Conservation (phyloP, 2,888 invertebrate species). For the Synanthedon andrenaeformis region DNA sequence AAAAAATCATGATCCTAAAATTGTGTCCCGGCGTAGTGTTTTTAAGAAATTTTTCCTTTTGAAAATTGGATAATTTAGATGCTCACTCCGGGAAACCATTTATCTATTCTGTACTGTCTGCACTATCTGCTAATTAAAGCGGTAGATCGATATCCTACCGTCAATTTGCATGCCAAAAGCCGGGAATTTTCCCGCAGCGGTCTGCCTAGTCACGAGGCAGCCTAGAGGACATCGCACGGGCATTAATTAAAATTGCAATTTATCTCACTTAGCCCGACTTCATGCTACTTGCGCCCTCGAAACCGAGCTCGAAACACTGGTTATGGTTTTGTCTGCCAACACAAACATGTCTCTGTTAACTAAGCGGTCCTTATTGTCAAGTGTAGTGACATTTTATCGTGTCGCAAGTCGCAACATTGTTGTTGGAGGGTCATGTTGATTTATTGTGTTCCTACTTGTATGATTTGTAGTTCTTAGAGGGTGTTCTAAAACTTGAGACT, state of each 20-base stretch:
- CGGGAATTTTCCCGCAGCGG: conserved; percentile 21
- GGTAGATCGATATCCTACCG: conserved; percentile 17
- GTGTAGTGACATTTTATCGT: neutral
- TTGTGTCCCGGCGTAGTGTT: no score
- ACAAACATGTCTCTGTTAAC: conserved; percentile 8
- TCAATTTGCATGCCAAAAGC: conserved; percentile 29
- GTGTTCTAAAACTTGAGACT: neutral
- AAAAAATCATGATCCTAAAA: no score
- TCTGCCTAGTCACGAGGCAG: conserved; percentile 15
- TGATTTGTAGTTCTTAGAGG: neutral
- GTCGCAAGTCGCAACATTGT: neutral
- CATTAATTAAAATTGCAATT: conserved; percentile 41
- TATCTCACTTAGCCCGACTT: conserved; percentile 31
- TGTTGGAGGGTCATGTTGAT: neutral
- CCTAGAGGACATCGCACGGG: conserved; percentile 12
- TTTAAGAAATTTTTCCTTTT: no score
- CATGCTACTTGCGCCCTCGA: conserved; percentile 9
- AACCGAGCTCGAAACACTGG: conserved; percentile 5
- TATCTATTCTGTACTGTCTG: no score
- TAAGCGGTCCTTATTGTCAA: neutral
- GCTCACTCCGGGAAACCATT: no score
- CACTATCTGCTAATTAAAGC: conserved; percentile 12
- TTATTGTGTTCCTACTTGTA: neutral
- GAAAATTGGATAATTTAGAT: no score
- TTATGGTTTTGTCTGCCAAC: conserved; percentile 8